phyloP scores from a whole-genome alignment of 2,888 invertebrate species.

The Meteorus cinctellus region DNA sequence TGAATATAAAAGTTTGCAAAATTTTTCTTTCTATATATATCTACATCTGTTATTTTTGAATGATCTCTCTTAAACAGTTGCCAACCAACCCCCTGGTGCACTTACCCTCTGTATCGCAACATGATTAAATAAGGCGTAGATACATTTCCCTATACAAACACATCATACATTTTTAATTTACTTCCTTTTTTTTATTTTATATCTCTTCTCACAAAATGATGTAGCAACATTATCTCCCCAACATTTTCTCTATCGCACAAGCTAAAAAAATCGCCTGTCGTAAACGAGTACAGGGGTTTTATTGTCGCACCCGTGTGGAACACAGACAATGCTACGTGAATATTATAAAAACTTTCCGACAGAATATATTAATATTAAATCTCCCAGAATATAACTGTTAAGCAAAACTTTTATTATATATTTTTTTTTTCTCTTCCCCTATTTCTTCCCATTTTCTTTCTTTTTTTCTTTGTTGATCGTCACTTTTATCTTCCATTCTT shows the following conservation, averaged over 20 bases:
- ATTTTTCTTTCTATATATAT: neutral
- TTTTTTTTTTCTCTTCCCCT: conserved; percentile 40
- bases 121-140: neutral
- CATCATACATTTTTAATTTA: neutral
- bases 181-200: conserved; percentile 16
- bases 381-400: conserved; percentile 69
- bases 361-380: conserved; percentile 73
- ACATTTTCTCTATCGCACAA: conserved; percentile 5
- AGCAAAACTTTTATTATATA: conserved; percentile 62
- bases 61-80: neutral
- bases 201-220: neutral
- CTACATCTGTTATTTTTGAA: too few species aligned
- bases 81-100: neutral
- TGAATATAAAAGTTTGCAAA: neutral
- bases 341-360: conserved; percentile 72
- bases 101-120: neutral
- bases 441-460: conserved; percentile 41
- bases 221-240: conserved; percentile 43
- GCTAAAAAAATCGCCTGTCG: conserved; percentile 67
- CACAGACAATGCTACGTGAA: conserved; percentile 69
- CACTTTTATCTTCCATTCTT: conserved; percentile 24
- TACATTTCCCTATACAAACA: conserved; percentile 3
- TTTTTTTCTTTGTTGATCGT: neutral
- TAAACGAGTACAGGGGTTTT: conserved; percentile 72
- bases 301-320: conserved; percentile 66